phyloP scores from a whole-genome alignment of 2,888 invertebrate species.

The Danaus chrysippus region DNA sequence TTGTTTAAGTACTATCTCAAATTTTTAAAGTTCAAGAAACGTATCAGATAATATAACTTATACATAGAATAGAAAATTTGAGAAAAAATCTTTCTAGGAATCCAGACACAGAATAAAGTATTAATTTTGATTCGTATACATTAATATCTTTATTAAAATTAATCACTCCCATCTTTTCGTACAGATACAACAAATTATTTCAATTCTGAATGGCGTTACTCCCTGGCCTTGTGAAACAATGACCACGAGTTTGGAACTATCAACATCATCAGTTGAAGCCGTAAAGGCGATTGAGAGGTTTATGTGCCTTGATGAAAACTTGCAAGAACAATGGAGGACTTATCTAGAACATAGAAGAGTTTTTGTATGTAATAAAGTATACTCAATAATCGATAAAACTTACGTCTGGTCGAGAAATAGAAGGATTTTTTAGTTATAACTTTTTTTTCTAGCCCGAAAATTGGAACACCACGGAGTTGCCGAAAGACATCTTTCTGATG shows the following conservation, averaged over 20 bases:
- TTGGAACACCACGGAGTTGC: slow-evolving; percentile 50
- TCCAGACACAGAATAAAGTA: no score
- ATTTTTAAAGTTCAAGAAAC: no score
- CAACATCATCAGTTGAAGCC: slow-evolving; percentile 48
- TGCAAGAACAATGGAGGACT: slow-evolving; percentile 66
- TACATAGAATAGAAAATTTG: no score
- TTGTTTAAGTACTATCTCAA: no score
- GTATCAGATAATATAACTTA: no score
- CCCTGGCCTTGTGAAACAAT: slow-evolving; percentile 75
- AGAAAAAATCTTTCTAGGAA: no score
- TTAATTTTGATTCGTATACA: no score
- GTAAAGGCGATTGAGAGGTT: slow-evolving; percentile 66
- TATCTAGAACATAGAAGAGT: slow-evolving; percentile 48
- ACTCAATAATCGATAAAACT: not conserved
- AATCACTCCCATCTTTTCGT: not conserved
- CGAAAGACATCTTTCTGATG: slow-evolving; percentile 58
- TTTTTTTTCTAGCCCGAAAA: slow-evolving; percentile 40
- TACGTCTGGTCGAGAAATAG: not conserved
- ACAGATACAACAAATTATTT: slow-evolving; percentile 62
- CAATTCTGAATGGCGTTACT: slow-evolving; percentile 55
- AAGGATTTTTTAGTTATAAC: slow-evolving; percentile 30
- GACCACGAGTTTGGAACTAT: slow-evolving; percentile 48
- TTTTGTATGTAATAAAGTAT: slow-evolving; percentile 42
- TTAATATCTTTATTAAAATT: no score
- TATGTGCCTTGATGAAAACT: slow-evolving; percentile 58